Percentiles rank a stretch among this genome's conserved stretches.
These are phyloP conservation scores for Diloba caeruleocephala DNA, from an alignment of 2,888 invertebrate genomes.

Conservation along the genomic window DNA sequence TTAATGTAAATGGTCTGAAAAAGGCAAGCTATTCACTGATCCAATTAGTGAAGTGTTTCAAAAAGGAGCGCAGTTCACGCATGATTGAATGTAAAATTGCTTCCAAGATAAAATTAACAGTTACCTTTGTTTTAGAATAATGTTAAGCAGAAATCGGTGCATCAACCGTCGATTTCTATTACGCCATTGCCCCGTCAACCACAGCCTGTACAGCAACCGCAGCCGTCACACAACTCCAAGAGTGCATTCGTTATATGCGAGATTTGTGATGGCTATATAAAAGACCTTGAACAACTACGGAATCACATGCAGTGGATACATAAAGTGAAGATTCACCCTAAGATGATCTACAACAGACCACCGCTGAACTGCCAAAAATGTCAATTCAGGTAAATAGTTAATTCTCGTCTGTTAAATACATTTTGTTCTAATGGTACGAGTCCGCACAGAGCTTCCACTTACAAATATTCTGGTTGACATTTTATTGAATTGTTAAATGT, in stretches of 20 bases:
- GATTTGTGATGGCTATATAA: constrained; percentile 98
- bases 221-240: constrained; percentile 82
- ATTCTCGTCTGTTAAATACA: too few relatives aligned
- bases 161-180: constrained; percentile 96
- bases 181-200: constrained; percentile 93
- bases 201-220: constrained; percentile 71
- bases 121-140: constrained; percentile 64
- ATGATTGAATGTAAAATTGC: too few relatives aligned
- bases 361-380: constrained; percentile 99
- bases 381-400: constrained; percentile 91
- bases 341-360: constrained; percentile 98
- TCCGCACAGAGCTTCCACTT: too few relatives aligned
- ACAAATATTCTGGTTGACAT: too few relatives aligned
- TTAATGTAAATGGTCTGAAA: too few relatives aligned
- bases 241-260: constrained; percentile 98
- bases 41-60: too few relatives aligned
- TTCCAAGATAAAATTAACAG: too few relatives aligned
- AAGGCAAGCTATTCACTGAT: too few relatives aligned
- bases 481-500: too few relatives aligned
- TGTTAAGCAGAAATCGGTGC: constrained; percentile 62
- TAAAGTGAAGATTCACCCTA: constrained; percentile 98
- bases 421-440: too few relatives aligned
- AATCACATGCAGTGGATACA: constrained; percentile 99
- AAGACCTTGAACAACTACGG: constrained; percentile 97
- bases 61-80: too few relatives aligned